Evolutionary conservation across 2,113 vertebrate genomes (phyloP), one percentile per base, ranked within the genome.

Genomic region (Myodes glareolus): DNA sequence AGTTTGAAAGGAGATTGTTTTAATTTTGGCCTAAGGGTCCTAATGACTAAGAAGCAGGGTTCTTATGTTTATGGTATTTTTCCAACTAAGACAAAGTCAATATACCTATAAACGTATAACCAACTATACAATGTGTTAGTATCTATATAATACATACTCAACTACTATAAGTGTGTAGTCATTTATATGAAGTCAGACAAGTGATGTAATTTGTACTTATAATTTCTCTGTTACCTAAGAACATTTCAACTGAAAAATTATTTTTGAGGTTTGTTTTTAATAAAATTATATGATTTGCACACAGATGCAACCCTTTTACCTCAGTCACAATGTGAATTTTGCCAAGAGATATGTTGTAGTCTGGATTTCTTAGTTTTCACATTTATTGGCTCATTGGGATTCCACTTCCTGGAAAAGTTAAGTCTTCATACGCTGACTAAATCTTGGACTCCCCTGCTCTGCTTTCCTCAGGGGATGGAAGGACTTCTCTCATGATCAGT

Each of bases 381-480:
- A 87, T 91, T 39, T 42, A 94, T 86, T 93, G 33, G n/a, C 42
- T 96, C 91, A 14, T 36, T 33, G 52, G 21, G 27, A 29, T 75
- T 25, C 61, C 88, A 21, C 33, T 89, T 45, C 52, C n/a, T 89
- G 19, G 92, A 94, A 96, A 97, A 97, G 97, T 97, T 77, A 97
- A 96, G 92, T 96, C 95, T 94, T 98, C 92, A 97, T 65, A 67
- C 90, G 73, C 76, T 88, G 90, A 95, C 88, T 65, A 77, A 68
- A 52, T 84, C 76, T 95, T 96, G 81, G 73, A 94, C 75, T 95
- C 25, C 65, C 96, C 81, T 88, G 47, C 91, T 84, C 19, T 90
- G 61, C 67, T 73, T n/a, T 86, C 85, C 88, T 94, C 58, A 42
- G 81, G 94, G 92, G 33, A 97, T 94, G 70, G 85, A 85, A 95